Percentiles rank a stretch among this genome's conserved stretches.
Evolutionary conservation across 2,888 invertebrate species (phyloP).

Genomic region (Onthophagus sagittarius): DNA sequence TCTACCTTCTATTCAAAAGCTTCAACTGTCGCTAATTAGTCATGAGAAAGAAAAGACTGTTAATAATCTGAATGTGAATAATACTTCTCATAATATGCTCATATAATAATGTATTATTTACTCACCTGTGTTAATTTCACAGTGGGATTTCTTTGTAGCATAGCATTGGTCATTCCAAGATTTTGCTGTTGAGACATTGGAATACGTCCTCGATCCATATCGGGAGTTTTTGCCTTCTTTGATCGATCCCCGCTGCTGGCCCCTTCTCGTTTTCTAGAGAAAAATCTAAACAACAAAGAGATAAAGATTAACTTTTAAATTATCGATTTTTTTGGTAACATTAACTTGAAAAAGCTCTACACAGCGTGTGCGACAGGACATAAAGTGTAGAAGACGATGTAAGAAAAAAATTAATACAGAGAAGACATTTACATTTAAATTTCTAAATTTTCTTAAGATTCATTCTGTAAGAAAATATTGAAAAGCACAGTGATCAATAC

Average conservation of each 20-base stretch:
- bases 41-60: too few relatives aligned
- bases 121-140: conserved; percentile 54
- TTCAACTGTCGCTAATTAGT: too few relatives aligned
- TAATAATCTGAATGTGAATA: too few relatives aligned
- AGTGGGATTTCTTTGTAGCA: conserved; percentile 49
- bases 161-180: conserved; percentile 47
- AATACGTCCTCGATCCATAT: conserved; percentile 51
- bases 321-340: neutral
- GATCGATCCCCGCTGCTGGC: conserved; percentile 65
- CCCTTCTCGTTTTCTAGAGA: conserved; percentile 70
- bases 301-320: neutral
- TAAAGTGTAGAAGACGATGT: neutral
- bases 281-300: conserved; percentile 59
- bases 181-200: conserved; percentile 33
- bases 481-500: neutral
- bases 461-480: neutral
- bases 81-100: too few relatives aligned
- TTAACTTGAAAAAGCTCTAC: neutral
- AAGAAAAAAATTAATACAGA: neutral
- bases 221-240: conserved; percentile 64
- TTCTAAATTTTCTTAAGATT: neutral
- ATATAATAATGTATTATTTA: neutral
- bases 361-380: neutral
- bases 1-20: too few relatives aligned
- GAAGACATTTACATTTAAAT: neutral